phyloP scores from a whole-genome alignment of 1,140 invertebrate species.

The Pararge aegeria region DNA sequence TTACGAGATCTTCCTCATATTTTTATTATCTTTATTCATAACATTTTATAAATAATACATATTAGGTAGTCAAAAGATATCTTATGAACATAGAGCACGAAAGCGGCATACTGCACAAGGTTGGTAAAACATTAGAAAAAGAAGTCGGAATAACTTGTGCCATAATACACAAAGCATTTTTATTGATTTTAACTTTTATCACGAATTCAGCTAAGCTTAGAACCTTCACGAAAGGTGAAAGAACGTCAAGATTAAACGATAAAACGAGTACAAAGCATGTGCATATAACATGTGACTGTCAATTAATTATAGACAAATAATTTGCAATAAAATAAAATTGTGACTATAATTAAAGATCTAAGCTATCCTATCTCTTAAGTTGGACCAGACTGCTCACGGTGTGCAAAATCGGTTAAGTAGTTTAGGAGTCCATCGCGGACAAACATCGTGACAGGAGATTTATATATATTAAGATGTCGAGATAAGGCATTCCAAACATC shows the following conservation, averaged over 20 bases:
- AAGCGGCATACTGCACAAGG: not conserved
- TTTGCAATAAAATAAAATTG: no score
- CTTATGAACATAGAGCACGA: not conserved
- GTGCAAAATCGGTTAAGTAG: no score
- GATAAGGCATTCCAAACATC: no score
- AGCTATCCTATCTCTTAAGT: no score
- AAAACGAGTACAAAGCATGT: constrained; percentile 23
- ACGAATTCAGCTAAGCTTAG: constrained; percentile 1
- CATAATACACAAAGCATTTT: constrained; percentile 6
- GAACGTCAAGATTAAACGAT: constrained; percentile 48
- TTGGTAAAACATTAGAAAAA: not conserved
- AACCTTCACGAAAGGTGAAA: constrained; percentile 35
- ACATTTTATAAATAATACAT: not conserved
- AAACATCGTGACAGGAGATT: no score
- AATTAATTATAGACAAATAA: no score
- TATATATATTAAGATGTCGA: no score
- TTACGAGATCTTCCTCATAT: no score
- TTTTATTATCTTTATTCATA: no score
- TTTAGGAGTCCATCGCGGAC: no score
- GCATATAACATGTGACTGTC: constrained; percentile 22
- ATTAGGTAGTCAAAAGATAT: not conserved
- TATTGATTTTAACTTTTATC: constrained; percentile 17
- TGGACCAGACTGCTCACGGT: no score
- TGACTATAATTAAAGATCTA: no score
- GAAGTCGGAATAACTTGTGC: not conserved